Evolutionary conservation across 2,113 vertebrate species (phyloP).

Genomic region (Pseudopipra pipra): DNA sequence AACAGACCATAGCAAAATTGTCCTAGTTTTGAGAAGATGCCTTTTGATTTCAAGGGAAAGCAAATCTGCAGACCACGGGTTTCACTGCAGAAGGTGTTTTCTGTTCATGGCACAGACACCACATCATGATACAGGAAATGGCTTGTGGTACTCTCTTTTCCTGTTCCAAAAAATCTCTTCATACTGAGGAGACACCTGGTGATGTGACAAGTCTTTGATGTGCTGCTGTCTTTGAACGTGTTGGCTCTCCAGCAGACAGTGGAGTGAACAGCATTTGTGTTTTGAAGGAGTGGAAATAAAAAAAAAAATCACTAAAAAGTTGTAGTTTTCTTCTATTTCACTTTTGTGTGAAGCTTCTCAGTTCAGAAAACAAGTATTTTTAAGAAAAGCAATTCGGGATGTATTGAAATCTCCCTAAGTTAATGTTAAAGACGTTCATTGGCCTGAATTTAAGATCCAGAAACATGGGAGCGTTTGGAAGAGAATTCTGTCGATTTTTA

Average conservation of each 20-base stretch:
- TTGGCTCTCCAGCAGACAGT: background rate
- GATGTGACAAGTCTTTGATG: background rate
- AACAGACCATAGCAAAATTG: background rate
- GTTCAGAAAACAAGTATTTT: background rate
- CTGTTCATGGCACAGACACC: background rate
- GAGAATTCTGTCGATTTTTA: background rate
- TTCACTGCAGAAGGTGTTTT: background rate
- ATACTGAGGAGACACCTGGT: background rate
- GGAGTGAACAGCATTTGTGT: background rate
- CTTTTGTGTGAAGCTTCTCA: background rate
- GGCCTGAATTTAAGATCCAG: background rate
- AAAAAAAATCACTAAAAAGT: background rate
- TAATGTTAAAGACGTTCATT: background rate
- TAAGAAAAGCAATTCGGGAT: background rate
- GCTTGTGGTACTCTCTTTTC: background rate
- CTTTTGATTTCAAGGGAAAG: background rate
- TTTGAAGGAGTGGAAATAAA: background rate
- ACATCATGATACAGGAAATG: background rate
- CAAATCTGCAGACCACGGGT: background rate
- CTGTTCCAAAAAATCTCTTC: slow-evolving; percentile 15
- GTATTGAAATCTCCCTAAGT: background rate
- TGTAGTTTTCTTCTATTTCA: background rate
- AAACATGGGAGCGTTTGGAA: background rate
- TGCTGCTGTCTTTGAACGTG: background rate
- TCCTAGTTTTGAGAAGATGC: background rate